Conservation (phyloP, 2,797 vertebrate species). For the Peromyscus melanophrys region DNA sequence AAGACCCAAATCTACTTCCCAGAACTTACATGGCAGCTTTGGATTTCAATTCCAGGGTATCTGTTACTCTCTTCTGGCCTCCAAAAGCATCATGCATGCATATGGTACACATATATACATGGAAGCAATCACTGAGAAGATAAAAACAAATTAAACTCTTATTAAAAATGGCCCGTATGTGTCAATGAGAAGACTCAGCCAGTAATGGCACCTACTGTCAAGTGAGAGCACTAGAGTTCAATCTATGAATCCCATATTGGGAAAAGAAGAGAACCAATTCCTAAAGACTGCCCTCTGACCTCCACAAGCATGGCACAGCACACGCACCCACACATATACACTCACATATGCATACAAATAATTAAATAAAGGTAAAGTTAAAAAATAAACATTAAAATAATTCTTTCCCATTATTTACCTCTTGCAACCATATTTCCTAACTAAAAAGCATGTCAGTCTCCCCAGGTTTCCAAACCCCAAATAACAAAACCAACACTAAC, state of each 20-base stretch:
- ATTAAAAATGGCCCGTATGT: not conserved
- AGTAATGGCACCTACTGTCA: not conserved
- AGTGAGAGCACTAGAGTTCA: no score
- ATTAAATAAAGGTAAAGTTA: not conserved
- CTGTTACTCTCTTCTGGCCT: not conserved
- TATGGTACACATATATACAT: no score
- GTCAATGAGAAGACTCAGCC: not conserved
- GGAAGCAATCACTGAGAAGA: not conserved
- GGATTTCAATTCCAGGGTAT: not conserved
- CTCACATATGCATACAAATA: not conserved
- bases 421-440: not conserved
- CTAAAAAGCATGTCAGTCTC: not conserved
- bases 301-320: not conserved
- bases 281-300: not conserved
- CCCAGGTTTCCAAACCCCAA: not conserved
- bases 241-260: no score
- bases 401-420: not conserved
- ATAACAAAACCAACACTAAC: not conserved
- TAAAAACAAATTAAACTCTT: not conserved
- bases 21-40: not conserved
- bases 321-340: fast-evolving
- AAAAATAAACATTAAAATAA: not conserved
- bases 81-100: not conserved
- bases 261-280: not conserved
- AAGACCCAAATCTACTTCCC: not conserved